Percentiles rank a stretch among this genome's conserved stretches.
These are phyloP conservation scores for Dendrolimus houi DNA, from an alignment of 2,888 invertebrate species.

Conservation along the genomic window DNA sequence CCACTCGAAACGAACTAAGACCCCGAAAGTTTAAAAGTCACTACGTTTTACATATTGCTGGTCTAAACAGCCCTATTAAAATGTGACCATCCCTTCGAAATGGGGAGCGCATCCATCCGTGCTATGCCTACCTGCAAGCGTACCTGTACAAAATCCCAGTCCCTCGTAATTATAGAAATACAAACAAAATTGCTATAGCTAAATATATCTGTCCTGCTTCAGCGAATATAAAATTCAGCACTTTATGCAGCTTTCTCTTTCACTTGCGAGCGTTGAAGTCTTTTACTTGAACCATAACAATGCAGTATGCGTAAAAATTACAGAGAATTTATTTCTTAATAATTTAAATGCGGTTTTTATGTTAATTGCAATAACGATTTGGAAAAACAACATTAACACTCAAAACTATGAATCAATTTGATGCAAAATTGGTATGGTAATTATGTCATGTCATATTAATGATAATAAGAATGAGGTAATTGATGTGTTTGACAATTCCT, in stretches of 20 bases:
- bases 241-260: conserved; percentile 34
- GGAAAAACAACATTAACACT: too few species aligned
- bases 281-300: conserved; percentile 48
- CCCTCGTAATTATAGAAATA: conserved; percentile 49
- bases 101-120: conserved; percentile 68
- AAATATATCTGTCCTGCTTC: conserved; percentile 46
- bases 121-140: conserved; percentile 38
- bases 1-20: conserved; percentile 47
- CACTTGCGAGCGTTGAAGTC: conserved; percentile 62
- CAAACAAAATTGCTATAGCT: conserved; percentile 47
- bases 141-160: conserved; percentile 61
- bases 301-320: conserved; percentile 33
- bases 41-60: conserved; percentile 34
- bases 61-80: conserved; percentile 43
- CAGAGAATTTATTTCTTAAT: conserved; percentile 4
- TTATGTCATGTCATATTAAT: too few species aligned
- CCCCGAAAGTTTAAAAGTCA: conserved; percentile 42
- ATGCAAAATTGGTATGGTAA: too few species aligned
- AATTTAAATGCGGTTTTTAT: background rate
- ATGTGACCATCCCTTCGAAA: conserved; percentile 42
- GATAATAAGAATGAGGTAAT: too few species aligned
- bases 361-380: too few species aligned
- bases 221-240: conserved; percentile 32
- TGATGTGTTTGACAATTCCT: too few species aligned
- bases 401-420: too few species aligned